These are phyloP conservation scores for Phrynocephalus forsythii DNA, from an alignment of 2,797 vertebrate species.

Conservation along the genomic window DNA sequence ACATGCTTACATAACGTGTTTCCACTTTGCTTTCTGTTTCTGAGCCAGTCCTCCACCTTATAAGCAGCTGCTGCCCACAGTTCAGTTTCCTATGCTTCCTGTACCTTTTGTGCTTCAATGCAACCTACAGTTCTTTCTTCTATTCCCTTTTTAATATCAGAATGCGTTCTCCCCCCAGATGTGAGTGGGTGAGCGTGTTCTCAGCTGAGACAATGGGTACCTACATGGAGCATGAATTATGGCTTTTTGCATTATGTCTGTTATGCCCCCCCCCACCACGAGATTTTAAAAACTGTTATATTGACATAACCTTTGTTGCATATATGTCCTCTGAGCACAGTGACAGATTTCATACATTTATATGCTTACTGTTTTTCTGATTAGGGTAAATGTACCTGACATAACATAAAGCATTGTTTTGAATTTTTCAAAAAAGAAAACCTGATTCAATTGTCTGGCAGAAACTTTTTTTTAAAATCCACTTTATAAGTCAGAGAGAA, in stretches of 20 bases:
- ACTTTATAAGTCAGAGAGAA: conserved; percentile 58
- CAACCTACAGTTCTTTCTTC: conserved; percentile 31
- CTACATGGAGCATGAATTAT: conserved; percentile 27
- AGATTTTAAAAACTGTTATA: conserved; percentile 23
- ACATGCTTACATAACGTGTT: not conserved
- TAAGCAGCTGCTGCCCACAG: not conserved
- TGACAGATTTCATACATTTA: rapidly evolving
- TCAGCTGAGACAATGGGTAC: conserved; percentile 1
- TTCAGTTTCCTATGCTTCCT: not conserved
- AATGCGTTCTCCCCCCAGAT: not conserved
- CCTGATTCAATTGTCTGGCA: conserved; percentile 50
- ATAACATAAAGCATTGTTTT: conserved; percentile 64
- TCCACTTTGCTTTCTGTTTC: not conserved
- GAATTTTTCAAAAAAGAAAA: conserved; percentile 54
- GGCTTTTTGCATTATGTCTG: conserved; percentile 22
- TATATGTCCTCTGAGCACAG: not conserved
- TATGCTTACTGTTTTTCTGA: conserved; percentile 5
- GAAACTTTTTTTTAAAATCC: conserved; percentile 39
- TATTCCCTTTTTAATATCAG: conserved; percentile 1
- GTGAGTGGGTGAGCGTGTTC: conserved; percentile 23
- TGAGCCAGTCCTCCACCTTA: not conserved
- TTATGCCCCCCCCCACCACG: not conserved
- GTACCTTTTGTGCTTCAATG: conserved; percentile 29
- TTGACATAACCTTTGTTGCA: conserved; percentile 43
- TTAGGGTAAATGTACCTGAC: conserved; percentile 50